Conservation (phyloP, 2,113 vertebrate genomes). For the Poeciliopsis prolifica region DNA sequence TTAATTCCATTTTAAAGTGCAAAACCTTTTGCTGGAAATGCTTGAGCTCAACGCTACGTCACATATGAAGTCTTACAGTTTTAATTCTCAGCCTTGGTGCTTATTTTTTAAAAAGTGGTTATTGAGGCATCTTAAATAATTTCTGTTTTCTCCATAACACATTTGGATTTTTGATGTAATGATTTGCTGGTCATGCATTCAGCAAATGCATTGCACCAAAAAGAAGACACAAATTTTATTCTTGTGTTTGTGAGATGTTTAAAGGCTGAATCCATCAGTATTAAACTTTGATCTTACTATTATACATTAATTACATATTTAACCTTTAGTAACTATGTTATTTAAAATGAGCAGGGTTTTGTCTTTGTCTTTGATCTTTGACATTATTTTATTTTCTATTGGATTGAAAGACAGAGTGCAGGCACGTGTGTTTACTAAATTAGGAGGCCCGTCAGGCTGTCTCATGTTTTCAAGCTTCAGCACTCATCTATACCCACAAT, state of each 20-base stretch:
- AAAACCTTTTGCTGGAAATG: not conserved
- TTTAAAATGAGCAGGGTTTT: not conserved
- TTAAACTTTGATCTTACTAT: constrained; percentile 19
- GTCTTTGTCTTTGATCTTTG: not conserved
- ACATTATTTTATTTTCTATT: not conserved
- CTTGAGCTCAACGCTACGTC: not conserved
- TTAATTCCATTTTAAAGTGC: not conserved
- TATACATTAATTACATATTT: constrained; percentile 20
- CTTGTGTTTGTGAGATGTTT: not conserved
- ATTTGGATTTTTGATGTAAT: not conserved
- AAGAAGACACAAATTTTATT: not conserved
- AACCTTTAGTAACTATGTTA: not conserved
- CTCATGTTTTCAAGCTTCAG: constrained; percentile 64
- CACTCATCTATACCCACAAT: constrained; percentile 64
- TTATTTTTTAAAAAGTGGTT: not conserved
- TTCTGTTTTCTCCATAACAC: not conserved
- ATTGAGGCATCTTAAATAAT: not conserved
- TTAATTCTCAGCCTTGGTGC: not conserved
- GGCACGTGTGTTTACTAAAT: constrained; percentile 26
- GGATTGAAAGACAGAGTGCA: constrained; percentile 14
- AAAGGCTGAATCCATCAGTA: constrained; percentile 25
- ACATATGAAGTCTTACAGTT: not conserved
- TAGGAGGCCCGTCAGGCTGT: constrained; percentile 56
- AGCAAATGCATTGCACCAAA: constrained; percentile 11
- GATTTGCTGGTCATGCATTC: constrained; percentile 7